These are phyloP conservation scores for Sapayoa aenigma DNA, from an alignment of 2,113 vertebrate species.

Conservation along the genomic window DNA sequence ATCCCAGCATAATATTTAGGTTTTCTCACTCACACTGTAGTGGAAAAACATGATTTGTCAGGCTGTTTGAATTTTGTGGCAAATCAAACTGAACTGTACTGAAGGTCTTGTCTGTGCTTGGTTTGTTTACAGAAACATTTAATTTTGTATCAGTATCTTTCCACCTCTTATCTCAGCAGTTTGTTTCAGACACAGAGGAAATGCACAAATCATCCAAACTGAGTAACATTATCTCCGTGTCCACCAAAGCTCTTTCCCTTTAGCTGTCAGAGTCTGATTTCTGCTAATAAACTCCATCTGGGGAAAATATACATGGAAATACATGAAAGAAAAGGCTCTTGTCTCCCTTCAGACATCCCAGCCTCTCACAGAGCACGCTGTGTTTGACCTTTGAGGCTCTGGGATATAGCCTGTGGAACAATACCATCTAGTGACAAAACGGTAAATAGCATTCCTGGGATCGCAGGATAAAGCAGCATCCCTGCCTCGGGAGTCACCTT, in stretches of 20 bases:
- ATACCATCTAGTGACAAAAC: constrained; percentile 63
- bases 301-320: neutral
- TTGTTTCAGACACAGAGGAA: neutral
- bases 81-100: neutral
- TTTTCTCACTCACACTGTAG: neutral
- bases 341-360: neutral
- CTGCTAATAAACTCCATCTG: neutral
- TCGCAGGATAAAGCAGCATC: neutral
- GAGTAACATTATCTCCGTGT: neutral
- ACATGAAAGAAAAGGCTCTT: neutral
- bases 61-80: neutral
- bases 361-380: neutral
- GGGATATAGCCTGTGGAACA: constrained; percentile 55
- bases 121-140: neutral
- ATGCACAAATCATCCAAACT: neutral
- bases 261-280: neutral
- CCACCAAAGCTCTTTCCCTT: neutral
- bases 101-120: neutral
- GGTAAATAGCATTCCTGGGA: constrained; percentile 57
- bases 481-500: neutral
- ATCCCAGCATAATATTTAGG: neutral
- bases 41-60: neutral
- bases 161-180: neutral
- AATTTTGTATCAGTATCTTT: neutral
- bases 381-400: constrained; percentile 10